phyloP scores from a whole-genome alignment of 1,140 invertebrate genomes.

The Sinonovacula constricta region DNA sequence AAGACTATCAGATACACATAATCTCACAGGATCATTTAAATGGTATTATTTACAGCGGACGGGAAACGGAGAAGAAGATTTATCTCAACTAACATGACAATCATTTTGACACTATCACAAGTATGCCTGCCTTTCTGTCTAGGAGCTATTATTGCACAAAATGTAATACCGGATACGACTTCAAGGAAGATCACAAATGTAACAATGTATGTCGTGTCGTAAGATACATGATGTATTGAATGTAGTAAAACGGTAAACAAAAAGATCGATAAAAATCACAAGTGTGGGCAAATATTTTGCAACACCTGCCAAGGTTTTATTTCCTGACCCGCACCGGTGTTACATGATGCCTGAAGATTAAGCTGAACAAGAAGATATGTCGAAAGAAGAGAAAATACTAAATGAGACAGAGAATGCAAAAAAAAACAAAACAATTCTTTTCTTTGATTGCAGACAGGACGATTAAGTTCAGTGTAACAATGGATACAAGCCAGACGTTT shows the following conservation, averaged over 20 bases:
- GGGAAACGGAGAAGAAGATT: slow-evolving; percentile 9
- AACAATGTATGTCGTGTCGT: slow-evolving; percentile 19
- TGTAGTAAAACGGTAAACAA: neutral
- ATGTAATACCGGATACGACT: slow-evolving; percentile 34
- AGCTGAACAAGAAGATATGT: neutral
- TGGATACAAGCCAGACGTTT: neutral
- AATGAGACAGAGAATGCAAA: neutral
- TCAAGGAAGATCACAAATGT: slow-evolving; percentile 16
- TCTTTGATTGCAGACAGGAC: neutral
- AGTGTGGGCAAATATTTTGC: neutral
- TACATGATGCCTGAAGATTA: neutral
- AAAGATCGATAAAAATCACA: neutral
- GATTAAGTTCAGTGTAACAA: neutral
- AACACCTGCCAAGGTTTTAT: neutral
- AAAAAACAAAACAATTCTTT: neutral
- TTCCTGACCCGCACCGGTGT: neutral
- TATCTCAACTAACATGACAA: slow-evolving; percentile 27
- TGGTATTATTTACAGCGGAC: slow-evolving; percentile 18
- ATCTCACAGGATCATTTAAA: slow-evolving; percentile 16
- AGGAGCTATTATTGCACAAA: slow-evolving; percentile 12
- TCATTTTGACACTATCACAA: slow-evolving; percentile 33
- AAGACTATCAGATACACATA: slow-evolving; percentile 21
- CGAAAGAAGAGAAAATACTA: neutral
- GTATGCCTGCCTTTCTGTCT: slow-evolving; percentile 18
- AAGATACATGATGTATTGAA: slow-evolving; percentile 7